Evolutionary conservation across 2,888 invertebrate genomes (phyloP), one percentile per base, ranked within the genome.

Genomic region (Choreutis nemorana): DNA sequence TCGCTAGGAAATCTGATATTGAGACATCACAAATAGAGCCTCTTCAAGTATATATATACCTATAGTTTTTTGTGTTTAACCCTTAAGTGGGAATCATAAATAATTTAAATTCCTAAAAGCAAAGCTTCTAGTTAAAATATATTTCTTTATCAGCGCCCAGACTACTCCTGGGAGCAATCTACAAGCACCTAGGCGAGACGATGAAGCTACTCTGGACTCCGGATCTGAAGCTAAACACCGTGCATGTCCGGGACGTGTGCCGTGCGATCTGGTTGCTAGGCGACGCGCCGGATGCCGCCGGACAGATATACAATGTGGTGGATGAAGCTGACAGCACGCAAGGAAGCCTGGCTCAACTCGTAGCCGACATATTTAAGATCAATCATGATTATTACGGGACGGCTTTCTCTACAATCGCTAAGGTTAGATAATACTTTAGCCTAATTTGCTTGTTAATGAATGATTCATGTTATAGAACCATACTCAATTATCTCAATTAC

Each of bases 131-230:
- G 30, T 33, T 12, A 23, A 9, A 23, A 26, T 26, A 16, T 20
- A 26, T 21, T 20, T 23, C 13, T 6, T 34, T 29, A 29, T 8
- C 65, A 92, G 92, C 90, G 36, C 93, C 94, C 0, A 84, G 94
- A 24, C 81, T 95, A 30, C 84, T 95, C 18, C 87, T 92, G 48
- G 94, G 93, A 33, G 90, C 90, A 21, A 87, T 95, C 39, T 96
- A 96, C 70, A 92, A 91, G 55, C 87, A 92, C 54, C 78, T 94
- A 15, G 86, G 87, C 20, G 93, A 95, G 67, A 90, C 91, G 39
- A 94, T 96, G 94, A 93, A 94, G 65, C 80, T 96, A 18, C 77
- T 95, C 12, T 96, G 95, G 94, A 91, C 89, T 22, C 86, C 87
- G 7, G 86, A 90, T 35, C 81, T 95, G 40, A 87, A 86, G 53